phyloP scores from a whole-genome alignment of 2,888 invertebrate species.

The Trichogramma evanescens region DNA sequence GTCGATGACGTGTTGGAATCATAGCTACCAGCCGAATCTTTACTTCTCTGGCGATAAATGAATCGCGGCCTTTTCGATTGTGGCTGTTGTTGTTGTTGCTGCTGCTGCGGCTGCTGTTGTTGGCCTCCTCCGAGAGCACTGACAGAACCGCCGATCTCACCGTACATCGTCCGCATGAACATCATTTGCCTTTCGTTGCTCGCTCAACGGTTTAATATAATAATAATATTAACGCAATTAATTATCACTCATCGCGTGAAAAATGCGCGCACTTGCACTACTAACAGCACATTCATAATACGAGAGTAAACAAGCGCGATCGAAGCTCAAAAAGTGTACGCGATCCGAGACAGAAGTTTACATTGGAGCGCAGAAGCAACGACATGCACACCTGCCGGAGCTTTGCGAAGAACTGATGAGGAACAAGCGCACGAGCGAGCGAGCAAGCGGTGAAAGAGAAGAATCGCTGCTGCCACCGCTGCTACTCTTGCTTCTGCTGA shows the following conservation, averaged over 20 bases:
- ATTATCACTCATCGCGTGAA: not conserved
- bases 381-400: conserved; percentile 27
- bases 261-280: not conserved
- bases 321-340: too few species aligned
- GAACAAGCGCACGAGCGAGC: not conserved
- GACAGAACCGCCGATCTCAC: not conserved
- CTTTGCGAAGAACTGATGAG: conserved; percentile 27
- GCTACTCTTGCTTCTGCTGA: too few species aligned
- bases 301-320: too few species aligned
- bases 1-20: too few species aligned
- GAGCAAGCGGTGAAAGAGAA: not conserved
- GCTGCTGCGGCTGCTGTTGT: not conserved
- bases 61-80: conserved; percentile 7
- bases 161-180: conserved; percentile 17
- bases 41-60: conserved; percentile 10
- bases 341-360: too few species aligned
- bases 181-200: not conserved
- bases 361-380: not conserved
- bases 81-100: not conserved
- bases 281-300: too few species aligned
- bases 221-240: not conserved
- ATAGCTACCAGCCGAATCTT: too few species aligned
- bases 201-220: too few species aligned
- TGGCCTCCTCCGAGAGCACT: too few species aligned
- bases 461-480: too few species aligned